Evolutionary conservation across 2,888 invertebrate genomes (phyloP).

Genomic region (Aphodius sticticus): DNA sequence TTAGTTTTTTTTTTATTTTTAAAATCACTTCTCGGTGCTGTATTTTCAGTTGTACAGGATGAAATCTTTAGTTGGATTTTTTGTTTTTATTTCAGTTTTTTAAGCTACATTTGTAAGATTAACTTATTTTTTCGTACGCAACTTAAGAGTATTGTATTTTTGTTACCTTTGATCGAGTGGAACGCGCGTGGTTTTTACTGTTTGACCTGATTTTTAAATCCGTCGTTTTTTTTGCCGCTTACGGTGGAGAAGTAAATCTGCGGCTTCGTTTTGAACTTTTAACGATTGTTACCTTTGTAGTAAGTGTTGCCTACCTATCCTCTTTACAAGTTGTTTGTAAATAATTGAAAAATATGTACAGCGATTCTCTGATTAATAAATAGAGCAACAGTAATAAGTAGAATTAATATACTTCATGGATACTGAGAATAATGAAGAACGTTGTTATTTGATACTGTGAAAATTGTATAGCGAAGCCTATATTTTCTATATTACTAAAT

Average conservation of each 20-base stretch:
- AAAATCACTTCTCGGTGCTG: background rate
- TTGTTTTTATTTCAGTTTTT: background rate
- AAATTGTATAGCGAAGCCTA: background rate
- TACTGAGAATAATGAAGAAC: background rate
- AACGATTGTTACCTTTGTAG: background rate
- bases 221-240: background rate
- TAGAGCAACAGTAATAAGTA: background rate
- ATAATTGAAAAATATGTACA: background rate
- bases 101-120: background rate
- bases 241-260: too few species aligned
- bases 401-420: background rate
- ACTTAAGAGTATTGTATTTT: background rate
- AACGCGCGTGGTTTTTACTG: background rate
- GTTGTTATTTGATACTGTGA: background rate
- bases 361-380: background rate
- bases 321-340: background rate
- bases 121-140: background rate
- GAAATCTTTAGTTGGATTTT: background rate
- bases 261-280: too few species aligned
- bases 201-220: too few species aligned
- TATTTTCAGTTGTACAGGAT: background rate
- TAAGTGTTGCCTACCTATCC: background rate
- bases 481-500: constrained; percentile 4
- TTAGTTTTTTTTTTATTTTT: background rate
- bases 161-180: background rate